A percentile compares a stretch with the other conserved stretches of the same genome.
These are phyloP conservation scores for Antigone vipio DNA, from an alignment of 2,113 vertebrate genomes.

Conservation along the genomic window DNA sequence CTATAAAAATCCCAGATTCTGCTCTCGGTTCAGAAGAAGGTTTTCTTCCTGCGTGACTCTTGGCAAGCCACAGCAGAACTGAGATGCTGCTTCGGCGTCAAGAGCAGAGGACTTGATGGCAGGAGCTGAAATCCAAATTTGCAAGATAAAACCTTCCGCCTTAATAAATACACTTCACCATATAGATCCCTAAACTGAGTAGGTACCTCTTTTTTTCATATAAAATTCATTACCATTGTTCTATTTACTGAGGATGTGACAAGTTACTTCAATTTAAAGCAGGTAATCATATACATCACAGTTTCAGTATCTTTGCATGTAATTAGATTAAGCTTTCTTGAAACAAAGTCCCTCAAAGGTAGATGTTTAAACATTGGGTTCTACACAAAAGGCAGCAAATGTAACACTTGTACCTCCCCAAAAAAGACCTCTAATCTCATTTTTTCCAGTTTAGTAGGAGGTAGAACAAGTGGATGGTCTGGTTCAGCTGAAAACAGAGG, in stretches of 20 bases:
- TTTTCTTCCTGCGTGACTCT: neutral
- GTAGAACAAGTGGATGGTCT: neutral
- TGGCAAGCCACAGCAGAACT: neutral
- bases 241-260: neutral
- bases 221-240: neutral
- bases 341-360: neutral
- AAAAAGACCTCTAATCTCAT: neutral
- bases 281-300: too few species aligned
- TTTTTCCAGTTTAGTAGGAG: neutral
- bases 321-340: neutral
- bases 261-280: neutral
- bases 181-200: neutral
- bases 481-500: neutral
- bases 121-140: neutral
- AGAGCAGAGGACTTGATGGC: neutral
- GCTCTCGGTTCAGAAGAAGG: neutral
- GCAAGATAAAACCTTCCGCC: neutral
- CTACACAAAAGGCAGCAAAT: neutral
- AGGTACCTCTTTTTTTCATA: neutral
- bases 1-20: neutral
- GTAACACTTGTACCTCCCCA: fast-evolving
- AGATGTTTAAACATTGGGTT: neutral
- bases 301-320: neutral
- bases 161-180: neutral
- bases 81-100: fast-evolving